These are phyloP conservation scores for Cryptoprocta ferox DNA, from an alignment of 2,797 vertebrate genomes.

Conservation along the genomic window DNA sequence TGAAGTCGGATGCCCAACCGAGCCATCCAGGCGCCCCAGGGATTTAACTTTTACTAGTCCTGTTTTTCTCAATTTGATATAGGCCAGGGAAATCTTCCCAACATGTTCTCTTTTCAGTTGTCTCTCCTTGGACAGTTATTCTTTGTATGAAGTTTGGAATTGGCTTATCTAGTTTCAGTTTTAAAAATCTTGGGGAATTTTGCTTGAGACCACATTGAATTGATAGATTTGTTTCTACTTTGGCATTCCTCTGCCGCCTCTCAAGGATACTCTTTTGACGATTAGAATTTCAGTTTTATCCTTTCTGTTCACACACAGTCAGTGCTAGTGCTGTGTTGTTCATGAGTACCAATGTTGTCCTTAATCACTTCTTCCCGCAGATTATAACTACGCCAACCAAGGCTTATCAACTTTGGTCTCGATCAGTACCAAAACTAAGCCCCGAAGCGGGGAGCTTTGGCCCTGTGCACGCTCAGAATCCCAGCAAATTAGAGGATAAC, in stretches of 20 bases:
- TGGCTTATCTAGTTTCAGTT: not conserved
- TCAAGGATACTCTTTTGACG: slow-evolving; percentile 1
- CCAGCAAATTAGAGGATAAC: slow-evolving; percentile 79
- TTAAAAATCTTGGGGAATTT: not conserved
- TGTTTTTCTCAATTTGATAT: slow-evolving; percentile 3
- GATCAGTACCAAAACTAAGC: slow-evolving; percentile 88
- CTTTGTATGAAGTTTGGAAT: slow-evolving; percentile 13
- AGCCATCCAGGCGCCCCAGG: too few species aligned
- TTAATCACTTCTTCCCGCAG: slow-evolving; percentile 83
- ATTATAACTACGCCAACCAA: slow-evolving; percentile 95
- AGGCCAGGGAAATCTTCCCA: not conserved
- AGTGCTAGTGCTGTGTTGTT: slow-evolving; percentile 6
- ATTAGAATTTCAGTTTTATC: slow-evolving; percentile 32
- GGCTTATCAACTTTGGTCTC: slow-evolving; percentile 91
- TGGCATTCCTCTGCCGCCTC: not conserved
- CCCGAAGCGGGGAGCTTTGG: slow-evolving; percentile 84
- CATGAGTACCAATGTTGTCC: slow-evolving; percentile 52
- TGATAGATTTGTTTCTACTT: slow-evolving; percentile 4
- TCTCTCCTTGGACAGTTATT: not conserved
- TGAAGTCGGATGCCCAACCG: too few species aligned
- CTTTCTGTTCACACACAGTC: slow-evolving; percentile 21
- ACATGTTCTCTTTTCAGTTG: not conserved
- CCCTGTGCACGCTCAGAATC: slow-evolving; percentile 76
- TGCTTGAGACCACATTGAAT: not conserved
- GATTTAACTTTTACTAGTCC: not conserved